phyloP scores from a whole-genome alignment of 2,113 vertebrate species.

The Eolophus roseicapilla region DNA sequence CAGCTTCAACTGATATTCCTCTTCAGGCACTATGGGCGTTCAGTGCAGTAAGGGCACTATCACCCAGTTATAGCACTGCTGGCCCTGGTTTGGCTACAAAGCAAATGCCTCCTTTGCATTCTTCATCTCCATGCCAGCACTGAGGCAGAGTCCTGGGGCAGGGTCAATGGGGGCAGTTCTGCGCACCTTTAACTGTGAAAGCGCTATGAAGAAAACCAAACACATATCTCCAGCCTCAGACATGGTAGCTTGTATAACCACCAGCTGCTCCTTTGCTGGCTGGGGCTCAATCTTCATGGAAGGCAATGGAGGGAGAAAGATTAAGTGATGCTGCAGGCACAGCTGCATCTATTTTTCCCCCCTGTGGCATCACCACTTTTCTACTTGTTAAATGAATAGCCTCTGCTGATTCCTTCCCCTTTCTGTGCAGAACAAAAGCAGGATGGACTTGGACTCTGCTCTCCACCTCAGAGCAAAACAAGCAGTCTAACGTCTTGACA shows the following conservation, averaged over 20 bases:
- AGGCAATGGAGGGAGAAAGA: conserved; percentile 53
- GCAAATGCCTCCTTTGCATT: background rate
- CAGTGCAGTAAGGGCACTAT: background rate
- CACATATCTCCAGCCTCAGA: background rate
- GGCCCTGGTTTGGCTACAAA: background rate
- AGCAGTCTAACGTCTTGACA: background rate
- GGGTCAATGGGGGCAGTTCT: background rate
- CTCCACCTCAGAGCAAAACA: background rate
- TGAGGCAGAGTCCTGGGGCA: background rate
- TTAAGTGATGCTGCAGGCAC: conserved; percentile 57
- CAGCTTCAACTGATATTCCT: background rate
- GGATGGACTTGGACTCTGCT: background rate
- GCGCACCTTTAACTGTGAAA: background rate
- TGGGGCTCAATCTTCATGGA: conserved; percentile 42
- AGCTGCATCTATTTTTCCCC: conserved; percentile 39
- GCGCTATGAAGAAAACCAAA: background rate
- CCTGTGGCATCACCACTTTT: conserved; percentile 40
- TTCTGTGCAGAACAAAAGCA: background rate
- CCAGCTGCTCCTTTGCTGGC: conserved; percentile 44
- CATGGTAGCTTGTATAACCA: conserved; percentile 2
- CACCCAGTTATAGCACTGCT: background rate
- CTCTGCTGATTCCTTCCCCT: background rate
- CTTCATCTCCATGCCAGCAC: background rate
- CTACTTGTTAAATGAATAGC: conserved; percentile 50
- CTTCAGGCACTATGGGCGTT: background rate